Base-by-base conservation (phyloP, 1,140 invertebrate species). In the Meteorus sp. region DNA sequence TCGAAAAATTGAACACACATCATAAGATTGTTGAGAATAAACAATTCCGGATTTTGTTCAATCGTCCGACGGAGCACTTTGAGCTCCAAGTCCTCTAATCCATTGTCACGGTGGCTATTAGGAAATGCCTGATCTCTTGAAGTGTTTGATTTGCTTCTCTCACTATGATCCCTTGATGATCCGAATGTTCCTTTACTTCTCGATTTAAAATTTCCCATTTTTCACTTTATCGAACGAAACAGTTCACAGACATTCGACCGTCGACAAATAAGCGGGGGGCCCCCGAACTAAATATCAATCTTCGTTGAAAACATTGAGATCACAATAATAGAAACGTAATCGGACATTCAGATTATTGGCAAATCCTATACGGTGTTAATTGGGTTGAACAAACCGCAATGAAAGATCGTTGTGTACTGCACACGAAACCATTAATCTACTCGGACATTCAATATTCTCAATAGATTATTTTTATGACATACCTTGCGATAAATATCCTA, bases 21-120 rank as follows among this genome's bases (percentile, higher is more conserved):
- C 57, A 91, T 79, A 23, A 92, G 83, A 68, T 92, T 89, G 68
- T 92, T 91, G 1, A 92, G 71, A 1, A 92, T 75, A 69, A 92
- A 93, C 1, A 82, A 78, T 63, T 89, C 82, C 1, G 85, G 79
- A 57, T 88, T 81, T 1, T 80, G 79, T 15, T 82, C 76, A 5
- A 91, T 77, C 25, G 88, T 84, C 7, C 82, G 79, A 13, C 82
- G 79, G 68, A 89, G 81, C 6, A 77, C 70, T 1, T 76, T 33
- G 0, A 75, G 33, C 35, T 78, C 71, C 0, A 51, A 29, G 31
- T 76, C 72, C 2, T 71, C 62, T 15, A 20, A 35, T 19, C 44
- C 59, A 15, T 58, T 29, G 7, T 56, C 29, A 27, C 37, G 20
- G n/a, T 45, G 47, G 2, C 43, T 31, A 6, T 39, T n/a, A 7